Conservation (phyloP, 64 coral and sea anemone species). For the Astreopora myriophthalma region DNA sequence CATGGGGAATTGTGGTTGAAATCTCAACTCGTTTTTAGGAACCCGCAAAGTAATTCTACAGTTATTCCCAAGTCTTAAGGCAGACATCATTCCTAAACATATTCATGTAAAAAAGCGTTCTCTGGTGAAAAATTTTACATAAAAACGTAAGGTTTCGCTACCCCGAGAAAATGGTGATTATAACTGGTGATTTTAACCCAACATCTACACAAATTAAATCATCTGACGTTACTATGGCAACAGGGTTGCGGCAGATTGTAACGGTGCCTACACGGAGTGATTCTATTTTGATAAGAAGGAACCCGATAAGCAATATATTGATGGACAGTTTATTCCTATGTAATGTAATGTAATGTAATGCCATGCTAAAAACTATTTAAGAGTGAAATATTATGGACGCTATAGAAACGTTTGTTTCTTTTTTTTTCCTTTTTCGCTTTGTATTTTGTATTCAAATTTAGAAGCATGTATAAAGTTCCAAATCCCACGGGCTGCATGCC, state of each 20-base stretch:
- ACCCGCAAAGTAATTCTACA: not conserved
- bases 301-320: no score
- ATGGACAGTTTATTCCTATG: not conserved
- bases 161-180: slow-evolving; percentile 4
- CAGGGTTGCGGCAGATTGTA: not conserved
- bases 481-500: not conserved
- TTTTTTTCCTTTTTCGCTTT: not conserved
- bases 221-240: not conserved
- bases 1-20: slow-evolving; percentile 52
- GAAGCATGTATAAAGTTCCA: not conserved
- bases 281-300: not conserved
- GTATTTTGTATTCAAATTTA: not conserved
- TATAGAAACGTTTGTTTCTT: not conserved
- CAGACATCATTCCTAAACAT: no score
- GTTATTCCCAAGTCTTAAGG: no score
- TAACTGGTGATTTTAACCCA: slow-evolving; percentile 27
- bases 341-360: not conserved
- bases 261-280: not conserved
- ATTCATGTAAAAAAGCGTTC: no score
- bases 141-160: no score
- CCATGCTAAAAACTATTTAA: not conserved
- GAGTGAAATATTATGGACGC: not conserved
- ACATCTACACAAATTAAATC: not conserved
- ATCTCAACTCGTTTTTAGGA: not conserved
- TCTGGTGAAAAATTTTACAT: no score